A percentile compares a stretch with the other conserved stretches of the same genome.
These are phyloP conservation scores for Ginglymostoma cirratum DNA, from an alignment of 2,113 vertebrate genomes.

Conservation along the genomic window DNA sequence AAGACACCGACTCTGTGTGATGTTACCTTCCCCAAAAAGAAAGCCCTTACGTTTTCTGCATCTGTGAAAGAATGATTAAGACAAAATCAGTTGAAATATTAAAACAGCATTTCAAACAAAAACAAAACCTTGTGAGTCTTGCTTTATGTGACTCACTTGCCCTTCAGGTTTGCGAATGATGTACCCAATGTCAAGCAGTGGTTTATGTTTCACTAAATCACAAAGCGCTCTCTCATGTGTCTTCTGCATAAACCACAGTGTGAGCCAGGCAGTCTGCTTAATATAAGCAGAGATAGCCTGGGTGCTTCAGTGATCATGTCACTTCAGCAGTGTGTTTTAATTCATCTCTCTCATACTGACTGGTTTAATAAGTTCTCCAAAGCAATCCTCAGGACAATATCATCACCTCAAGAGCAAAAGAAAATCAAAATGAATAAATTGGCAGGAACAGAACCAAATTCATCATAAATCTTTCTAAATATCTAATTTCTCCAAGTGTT, in stretches of 20 bases:
- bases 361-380: conserved; percentile 1
- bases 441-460: neutral
- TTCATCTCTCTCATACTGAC: neutral
- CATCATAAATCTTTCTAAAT: neutral
- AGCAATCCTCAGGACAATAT: neutral
- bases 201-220: conserved; percentile 29
- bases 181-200: neutral
- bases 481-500: neutral
- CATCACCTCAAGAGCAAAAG: neutral
- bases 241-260: neutral
- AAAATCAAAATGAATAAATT: neutral
- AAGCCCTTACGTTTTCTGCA: neutral
- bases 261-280: conserved; percentile 11
- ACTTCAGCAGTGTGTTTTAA: neutral
- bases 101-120: neutral
- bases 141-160: neutral
- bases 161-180: neutral
- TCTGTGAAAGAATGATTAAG: neutral
- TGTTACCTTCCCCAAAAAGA: neutral
- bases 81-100: neutral
- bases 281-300: neutral
- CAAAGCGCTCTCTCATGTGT: conserved; percentile 15
- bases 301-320: neutral
- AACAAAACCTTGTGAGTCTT: neutral
- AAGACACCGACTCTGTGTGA: neutral